phyloP scores from a whole-genome alignment of 2,113 vertebrate species.

The Chitala chitala region DNA sequence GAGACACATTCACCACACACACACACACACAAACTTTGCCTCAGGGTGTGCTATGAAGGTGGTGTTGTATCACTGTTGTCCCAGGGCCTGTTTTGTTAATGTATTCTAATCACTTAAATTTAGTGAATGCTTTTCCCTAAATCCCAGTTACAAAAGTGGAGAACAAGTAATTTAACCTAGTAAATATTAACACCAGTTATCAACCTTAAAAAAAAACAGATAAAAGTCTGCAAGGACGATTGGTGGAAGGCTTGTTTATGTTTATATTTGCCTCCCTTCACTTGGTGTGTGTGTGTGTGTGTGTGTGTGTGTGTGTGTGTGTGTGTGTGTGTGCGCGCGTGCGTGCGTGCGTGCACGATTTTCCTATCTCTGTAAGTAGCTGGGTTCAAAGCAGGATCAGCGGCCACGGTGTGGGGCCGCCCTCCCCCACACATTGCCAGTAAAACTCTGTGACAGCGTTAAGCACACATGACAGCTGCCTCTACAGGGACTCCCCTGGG shows the following conservation, averaged over 20 bases:
- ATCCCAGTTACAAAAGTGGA: neutral
- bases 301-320: neutral
- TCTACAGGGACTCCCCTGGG: neutral
- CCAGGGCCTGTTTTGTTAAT: conserved; percentile 11
- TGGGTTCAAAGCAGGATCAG: neutral
- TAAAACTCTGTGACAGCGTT: neutral
- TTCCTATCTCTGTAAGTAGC: neutral
- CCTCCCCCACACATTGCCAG: neutral
- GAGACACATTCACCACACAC: neutral
- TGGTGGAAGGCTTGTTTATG: neutral
- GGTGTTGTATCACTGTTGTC: neutral
- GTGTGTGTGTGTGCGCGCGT: neutral
- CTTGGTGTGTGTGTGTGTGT: neutral
- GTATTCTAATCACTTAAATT: conserved; percentile 14
- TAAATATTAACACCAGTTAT: neutral
- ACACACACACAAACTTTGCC: neutral
- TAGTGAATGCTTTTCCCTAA: conserved; percentile 1
- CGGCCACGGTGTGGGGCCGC: too few relatives aligned
- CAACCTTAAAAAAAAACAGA: neutral
- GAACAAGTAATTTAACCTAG: neutral
- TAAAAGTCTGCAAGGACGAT: neutral
- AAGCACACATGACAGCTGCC: neutral
- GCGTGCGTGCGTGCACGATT: neutral
- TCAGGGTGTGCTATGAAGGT: neutral
- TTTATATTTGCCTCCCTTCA: neutral